Percentiles rank a stretch among this genome's conserved stretches.
Evolutionary conservation across 1,140 invertebrate species (phyloP).

Genomic region (Pteromalus puparum): DNA sequence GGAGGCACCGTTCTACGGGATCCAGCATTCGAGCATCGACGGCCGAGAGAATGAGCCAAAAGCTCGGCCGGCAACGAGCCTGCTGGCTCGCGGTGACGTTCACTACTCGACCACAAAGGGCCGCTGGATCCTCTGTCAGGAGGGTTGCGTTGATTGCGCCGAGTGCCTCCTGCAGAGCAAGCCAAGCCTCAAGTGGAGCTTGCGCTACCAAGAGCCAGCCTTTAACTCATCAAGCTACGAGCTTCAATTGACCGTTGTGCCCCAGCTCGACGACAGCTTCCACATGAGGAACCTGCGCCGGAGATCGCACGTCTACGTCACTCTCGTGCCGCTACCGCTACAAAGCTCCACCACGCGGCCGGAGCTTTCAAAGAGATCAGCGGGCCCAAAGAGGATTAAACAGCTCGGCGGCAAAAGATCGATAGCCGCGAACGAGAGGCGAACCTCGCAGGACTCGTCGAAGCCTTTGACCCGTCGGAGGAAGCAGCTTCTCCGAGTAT

Average conservation of each 20-base stretch:
- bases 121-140: constrained; percentile 54
- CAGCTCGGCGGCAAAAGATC: too few relatives aligned
- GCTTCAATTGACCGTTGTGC: not conserved
- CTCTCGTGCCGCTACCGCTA: not conserved
- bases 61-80: not conserved
- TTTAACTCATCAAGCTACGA: not conserved
- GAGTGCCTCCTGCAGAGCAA: not conserved
- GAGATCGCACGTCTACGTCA: not conserved
- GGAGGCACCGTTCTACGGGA: constrained; percentile 60
- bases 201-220: too few relatives aligned
- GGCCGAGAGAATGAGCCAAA: not conserved
- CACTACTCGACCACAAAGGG: constrained; percentile 51
- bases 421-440: too few relatives aligned
- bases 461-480: too few relatives aligned
- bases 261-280: not conserved
- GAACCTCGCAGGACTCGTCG: too few relatives aligned
- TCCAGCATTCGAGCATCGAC: not conserved
- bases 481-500: too few relatives aligned
- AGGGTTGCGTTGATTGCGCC: not conserved
- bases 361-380: too few relatives aligned
- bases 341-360: not conserved
- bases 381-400: too few relatives aligned
- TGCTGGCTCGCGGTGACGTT: constrained; percentile 60
- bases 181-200: not conserved
- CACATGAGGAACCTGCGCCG: not conserved